These are phyloP conservation scores for Xanthia icteritia DNA, from an alignment of 2,888 invertebrate genomes.

Conservation along the genomic window DNA sequence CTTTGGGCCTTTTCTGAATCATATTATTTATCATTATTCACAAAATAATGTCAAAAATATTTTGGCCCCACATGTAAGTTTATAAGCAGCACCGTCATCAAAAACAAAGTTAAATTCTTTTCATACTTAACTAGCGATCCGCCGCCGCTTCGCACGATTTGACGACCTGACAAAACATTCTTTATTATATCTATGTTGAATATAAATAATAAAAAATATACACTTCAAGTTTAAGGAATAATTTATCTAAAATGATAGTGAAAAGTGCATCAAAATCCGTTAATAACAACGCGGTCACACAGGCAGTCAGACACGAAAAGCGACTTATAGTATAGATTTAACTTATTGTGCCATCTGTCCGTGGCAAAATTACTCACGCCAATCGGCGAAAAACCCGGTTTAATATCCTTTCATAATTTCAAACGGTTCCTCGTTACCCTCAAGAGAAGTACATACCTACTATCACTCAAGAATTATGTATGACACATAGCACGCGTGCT, in stretches of 20 bases:
- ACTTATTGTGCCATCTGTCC: background rate
- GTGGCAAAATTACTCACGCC: background rate
- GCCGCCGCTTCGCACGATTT: too few species aligned
- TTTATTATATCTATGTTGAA: too few species aligned
- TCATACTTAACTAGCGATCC: background rate
- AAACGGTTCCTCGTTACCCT: slow-evolving; percentile 15
- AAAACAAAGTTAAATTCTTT: slow-evolving; percentile 11
- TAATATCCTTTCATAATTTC: background rate
- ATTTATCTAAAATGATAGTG: too few species aligned
- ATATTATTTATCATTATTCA: slow-evolving; percentile 1
- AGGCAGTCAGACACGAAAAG: too few species aligned
- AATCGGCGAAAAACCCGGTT: slow-evolving; percentile 10
- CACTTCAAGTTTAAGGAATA: too few species aligned
- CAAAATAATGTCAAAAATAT: background rate
- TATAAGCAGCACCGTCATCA: background rate
- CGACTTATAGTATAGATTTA: background rate
- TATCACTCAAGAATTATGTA: slow-evolving; percentile 27
- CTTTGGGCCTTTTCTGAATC: background rate
- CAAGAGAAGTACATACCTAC: slow-evolving; percentile 18
- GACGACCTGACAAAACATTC: too few species aligned
- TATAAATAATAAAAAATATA: too few species aligned
- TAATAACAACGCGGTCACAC: too few species aligned
- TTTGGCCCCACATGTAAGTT: background rate
- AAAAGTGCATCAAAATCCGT: too few species aligned
- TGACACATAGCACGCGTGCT: slow-evolving; percentile 44